Percentiles rank a stretch among this genome's conserved stretches.
Evolutionary conservation across 2,888 invertebrate species (phyloP).

Genomic region (Germaria angustata): DNA sequence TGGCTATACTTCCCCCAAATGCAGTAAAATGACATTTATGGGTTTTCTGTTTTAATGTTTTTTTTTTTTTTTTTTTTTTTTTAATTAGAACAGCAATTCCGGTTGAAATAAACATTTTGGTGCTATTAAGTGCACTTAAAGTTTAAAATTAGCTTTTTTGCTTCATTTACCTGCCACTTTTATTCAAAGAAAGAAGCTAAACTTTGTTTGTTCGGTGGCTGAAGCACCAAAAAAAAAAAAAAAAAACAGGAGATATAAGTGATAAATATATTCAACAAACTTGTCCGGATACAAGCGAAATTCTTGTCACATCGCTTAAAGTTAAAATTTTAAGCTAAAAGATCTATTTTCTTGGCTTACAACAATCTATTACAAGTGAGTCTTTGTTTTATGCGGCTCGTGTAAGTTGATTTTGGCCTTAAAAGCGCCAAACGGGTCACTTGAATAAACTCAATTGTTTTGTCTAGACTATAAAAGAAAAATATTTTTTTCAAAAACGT

Average conservation of each 20-base stretch:
- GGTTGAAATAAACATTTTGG: constrained; percentile 30
- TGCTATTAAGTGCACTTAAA: constrained; percentile 19
- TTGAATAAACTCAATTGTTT: not conserved
- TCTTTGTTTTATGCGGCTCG: constrained; percentile 18
- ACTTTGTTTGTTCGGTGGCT: not conserved
- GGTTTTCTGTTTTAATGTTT: constrained; percentile 21
- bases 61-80: constrained; percentile 14
- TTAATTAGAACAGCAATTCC: constrained; percentile 51
- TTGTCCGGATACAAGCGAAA: not conserved
- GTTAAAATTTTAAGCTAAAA: constrained; percentile 21
- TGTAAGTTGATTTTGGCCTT: constrained; percentile 64
- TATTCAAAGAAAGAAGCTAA: constrained; percentile 40
- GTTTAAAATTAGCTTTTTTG: constrained; percentile 24
- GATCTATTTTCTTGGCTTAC: constrained; percentile 57
- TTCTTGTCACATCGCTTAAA: not conserved
- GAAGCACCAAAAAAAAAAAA: not conserved
- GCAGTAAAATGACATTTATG: constrained; percentile 40
- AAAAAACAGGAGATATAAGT: not conserved
- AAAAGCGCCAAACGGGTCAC: constrained; percentile 65
- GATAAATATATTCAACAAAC: constrained; percentile 1
- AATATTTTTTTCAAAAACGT: not conserved
- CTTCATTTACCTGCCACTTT: constrained; percentile 35
- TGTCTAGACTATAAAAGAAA: not conserved
- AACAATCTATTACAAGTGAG: not conserved
- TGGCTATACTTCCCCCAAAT: constrained; percentile 48